Evolutionary conservation across 2,113 vertebrate genomes (phyloP), one percentile per base, ranked within the genome.

Genomic region (Ivindomyrus marchei): DNA sequence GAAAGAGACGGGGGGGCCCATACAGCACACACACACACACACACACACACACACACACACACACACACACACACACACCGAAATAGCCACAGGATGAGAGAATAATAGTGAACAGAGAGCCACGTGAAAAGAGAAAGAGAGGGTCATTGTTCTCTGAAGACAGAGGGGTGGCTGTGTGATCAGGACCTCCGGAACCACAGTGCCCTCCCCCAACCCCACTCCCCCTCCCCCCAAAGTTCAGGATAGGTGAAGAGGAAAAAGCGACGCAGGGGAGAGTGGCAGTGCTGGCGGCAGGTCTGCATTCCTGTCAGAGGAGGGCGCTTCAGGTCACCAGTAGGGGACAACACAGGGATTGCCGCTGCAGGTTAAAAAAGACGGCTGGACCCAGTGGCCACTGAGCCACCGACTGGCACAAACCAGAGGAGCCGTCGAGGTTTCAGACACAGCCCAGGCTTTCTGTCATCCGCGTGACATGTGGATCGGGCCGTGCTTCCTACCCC

Each of bases 71-170:
- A 45, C 47, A 85, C 31, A 62, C 46, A 53, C 84, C 6, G 0
- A 90, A 11, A 90, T 36, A 88, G 47, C 45, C 91, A 91, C 89
- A 66, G 88, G 49, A 52, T 13, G 31, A 36, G 53, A 88, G 53
- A 88, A 70, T 24, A 88, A 70, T 70, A 15, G 88, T 46, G 91
- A 87, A 85, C 89, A 89, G 58, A 88, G n/a, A 91, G 49, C 88
- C 53, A 89, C 50, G 49, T 85, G 49, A 87, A 21, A 53, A 58
- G 58, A 19, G 85, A 91, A 31, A 47, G 74, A 94, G 56, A 94
- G 92, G 92, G 83, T 91, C 92, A 93, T 94, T 95, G 95, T 95
- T 93, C 92, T 93, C 93, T 93, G 87, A 92, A 94, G 95, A 95
- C 94, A 95, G 94, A 94, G 94, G 94, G 36, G 91, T 84, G 93